Evolutionary conservation across 2,888 invertebrate species (phyloP).

Genomic region (Trachelus iudaicus): DNA sequence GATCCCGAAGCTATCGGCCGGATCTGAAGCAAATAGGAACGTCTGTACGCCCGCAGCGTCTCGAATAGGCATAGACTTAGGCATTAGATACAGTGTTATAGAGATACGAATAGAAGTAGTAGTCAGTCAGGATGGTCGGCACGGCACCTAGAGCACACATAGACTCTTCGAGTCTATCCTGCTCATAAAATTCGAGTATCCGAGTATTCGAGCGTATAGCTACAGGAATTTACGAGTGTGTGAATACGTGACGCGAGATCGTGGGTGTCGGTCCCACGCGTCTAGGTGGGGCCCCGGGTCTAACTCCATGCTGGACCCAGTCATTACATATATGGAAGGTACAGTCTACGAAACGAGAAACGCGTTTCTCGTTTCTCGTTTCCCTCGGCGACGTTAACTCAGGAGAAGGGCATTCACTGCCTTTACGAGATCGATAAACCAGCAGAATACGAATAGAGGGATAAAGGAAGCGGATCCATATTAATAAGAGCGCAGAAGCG

Average conservation of each 20-base stretch:
- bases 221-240: conserved; percentile 45
- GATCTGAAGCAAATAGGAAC: conserved; percentile 42
- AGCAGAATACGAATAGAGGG: neutral
- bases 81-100: neutral
- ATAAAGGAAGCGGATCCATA: neutral
- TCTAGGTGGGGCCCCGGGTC: conserved; percentile 58
- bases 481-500: conserved; percentile 10
- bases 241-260: conserved; percentile 39
- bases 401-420: neutral
- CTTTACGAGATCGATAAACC: neutral
- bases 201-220: conserved; percentile 17
- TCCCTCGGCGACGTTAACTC: conserved; percentile 1
- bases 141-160: too few relatives aligned
- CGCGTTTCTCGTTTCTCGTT: neutral
- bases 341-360: conserved; percentile 34
- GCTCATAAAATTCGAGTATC: conserved; percentile 4
- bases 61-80: conserved; percentile 14
- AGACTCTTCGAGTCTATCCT: too few relatives aligned
- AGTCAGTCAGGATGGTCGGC: too few relatives aligned
- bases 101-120: too few relatives aligned
- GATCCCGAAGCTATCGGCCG: conserved; percentile 18
- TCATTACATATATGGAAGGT: conserved; percentile 57
- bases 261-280: conserved; percentile 66
- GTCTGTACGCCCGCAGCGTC: conserved; percentile 27
- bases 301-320: conserved; percentile 33